These are phyloP conservation scores for Zaprionus camerounensis DNA, from an alignment of 1,140 invertebrate genomes.

Conservation along the genomic window DNA sequence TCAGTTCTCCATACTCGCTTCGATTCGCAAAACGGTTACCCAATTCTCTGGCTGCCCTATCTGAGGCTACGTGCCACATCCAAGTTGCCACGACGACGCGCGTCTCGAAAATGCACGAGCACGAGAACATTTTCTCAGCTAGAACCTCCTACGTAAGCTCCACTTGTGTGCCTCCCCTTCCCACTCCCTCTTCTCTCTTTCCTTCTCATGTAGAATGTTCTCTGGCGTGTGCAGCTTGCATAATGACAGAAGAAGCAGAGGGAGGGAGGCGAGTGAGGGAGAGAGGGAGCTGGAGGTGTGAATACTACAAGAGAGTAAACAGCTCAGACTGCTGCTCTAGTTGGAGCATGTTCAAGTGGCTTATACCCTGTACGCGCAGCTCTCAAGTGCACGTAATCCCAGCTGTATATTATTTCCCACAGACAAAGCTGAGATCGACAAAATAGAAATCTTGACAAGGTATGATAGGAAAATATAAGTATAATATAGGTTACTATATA, in stretches of 20 bases:
- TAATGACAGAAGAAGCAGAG: not conserved
- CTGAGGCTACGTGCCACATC: constrained; percentile 57
- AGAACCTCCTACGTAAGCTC: constrained; percentile 7
- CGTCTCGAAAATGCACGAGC: not conserved
- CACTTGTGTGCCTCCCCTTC: not conserved
- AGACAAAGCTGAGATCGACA: not conserved
- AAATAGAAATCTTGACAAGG: not conserved
- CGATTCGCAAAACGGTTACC: constrained; percentile 48
- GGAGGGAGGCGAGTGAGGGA: not conserved
- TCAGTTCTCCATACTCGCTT: not conserved
- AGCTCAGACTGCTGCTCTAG: not conserved
- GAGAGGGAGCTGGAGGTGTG: not conserved
- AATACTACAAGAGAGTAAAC: constrained; percentile 17
- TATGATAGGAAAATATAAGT: too few species aligned
- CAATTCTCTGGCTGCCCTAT: constrained; percentile 58
- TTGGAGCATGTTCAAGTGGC: constrained; percentile 6
- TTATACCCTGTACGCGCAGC: not conserved
- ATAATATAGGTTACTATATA: too few species aligned
- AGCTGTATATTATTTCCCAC: not conserved
- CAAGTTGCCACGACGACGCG: not conserved
- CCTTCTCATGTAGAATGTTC: not conserved
- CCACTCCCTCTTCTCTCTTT: not conserved
- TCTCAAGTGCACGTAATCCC: constrained; percentile 1
- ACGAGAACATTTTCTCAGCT: constrained; percentile 12
- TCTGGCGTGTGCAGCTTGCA: constrained; percentile 25